A percentile compares a stretch with the other conserved stretches of the same genome.
Conservation (phyloP, 2,113 vertebrate genomes). For the Gallinago media region DNA sequence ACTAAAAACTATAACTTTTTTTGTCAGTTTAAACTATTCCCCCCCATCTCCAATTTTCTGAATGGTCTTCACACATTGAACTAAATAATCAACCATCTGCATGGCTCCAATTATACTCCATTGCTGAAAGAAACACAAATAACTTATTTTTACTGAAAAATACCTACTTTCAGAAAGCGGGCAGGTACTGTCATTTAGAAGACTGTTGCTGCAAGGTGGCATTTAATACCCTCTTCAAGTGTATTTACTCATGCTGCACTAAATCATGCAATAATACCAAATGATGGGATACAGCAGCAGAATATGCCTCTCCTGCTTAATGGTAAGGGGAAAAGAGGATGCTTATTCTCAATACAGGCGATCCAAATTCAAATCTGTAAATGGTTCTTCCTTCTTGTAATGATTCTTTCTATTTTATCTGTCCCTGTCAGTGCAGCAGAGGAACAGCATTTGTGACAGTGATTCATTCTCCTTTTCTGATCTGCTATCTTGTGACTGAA, state of each 20-base stretch:
- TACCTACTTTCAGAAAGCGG: neutral
- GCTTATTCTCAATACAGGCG: neutral
- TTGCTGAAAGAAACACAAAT: neutral
- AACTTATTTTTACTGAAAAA: neutral
- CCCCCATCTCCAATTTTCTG: neutral
- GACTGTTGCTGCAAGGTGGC: neutral
- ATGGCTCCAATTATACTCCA: neutral
- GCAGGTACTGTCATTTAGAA: neutral
- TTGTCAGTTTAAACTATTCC: neutral
- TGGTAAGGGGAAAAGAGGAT: neutral
- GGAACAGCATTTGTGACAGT: neutral
- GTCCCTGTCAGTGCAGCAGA: neutral
- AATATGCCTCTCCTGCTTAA: neutral
- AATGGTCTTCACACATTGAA: neutral
- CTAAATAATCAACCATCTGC: neutral
- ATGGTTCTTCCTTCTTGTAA: neutral
- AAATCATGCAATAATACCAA: neutral
- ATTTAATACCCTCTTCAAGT: neutral
- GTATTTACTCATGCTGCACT: neutral
- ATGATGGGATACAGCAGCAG: rapidly evolving
- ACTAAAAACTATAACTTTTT: neutral
- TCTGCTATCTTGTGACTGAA: slow-evolving; percentile 11
- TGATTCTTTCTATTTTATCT: neutral
- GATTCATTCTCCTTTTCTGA: neutral
- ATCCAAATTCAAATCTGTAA: neutral